Base-by-base conservation (phyloP, 2,113 vertebrate species). In the Sus scrofa region DNA sequence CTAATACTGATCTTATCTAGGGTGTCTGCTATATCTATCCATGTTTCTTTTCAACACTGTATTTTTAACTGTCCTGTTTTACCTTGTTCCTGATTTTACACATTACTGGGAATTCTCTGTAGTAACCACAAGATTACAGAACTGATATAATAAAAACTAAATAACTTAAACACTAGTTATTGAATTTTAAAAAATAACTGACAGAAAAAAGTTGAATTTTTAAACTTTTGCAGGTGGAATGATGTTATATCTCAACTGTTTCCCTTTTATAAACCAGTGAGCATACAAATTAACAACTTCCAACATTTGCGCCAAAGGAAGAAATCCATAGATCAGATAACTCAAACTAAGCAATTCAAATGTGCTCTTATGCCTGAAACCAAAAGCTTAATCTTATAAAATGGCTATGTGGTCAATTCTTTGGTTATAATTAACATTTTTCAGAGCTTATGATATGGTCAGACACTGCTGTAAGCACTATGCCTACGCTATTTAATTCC, bases 141-240 rank as follows among this genome's bases (percentile, higher is more conserved):
- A 26, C 44, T 73, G 88, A 82, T 65, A 67, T 86, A 77, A 86
- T 90, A 96, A 95, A 94, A 92, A 54, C 27, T n/a, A 8, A 94
- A 86, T 63, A 50, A 34, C 54, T 93, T 87, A 73, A 97, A 82
- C 32, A 58, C 2, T 39, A 88, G 27, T 86, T 52, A 75, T 0
- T 93, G 62, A 96, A 82, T 71, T n/a, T 73, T 52, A 67, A 73
- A 75, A 86, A 44, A 30, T 32, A 71, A 74, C 3, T 54, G 50
- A 91, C 50, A 34, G 83, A 70, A 87, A 67, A 70, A 93, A 86
- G 37, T 7, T 92, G 52, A 86, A 52, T 68, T 89, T 94, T 82
- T 79, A 92, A 67, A 9, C 50, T 70, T 86, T 32, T 70, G 54
- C 6, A 86, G 44, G 34, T 91, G 27, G 6, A 86, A 93, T 81